Evolutionary conservation across 1,140 invertebrate genomes (phyloP).

Genomic region (Holotrichia oblita): DNA sequence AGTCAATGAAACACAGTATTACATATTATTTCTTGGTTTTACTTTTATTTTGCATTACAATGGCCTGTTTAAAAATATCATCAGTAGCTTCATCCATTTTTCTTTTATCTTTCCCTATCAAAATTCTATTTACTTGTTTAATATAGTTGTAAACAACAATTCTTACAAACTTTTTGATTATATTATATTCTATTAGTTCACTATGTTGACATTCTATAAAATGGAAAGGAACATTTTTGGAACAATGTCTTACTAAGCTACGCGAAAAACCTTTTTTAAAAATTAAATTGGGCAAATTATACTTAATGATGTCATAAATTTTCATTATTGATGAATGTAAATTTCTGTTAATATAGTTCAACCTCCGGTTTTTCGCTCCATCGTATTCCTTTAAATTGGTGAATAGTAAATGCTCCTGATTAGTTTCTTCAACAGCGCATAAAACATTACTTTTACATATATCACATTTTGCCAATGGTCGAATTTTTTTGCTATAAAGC

Average conservation of each 20-base stretch:
- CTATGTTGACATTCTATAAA: not conserved
- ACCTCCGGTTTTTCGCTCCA: not conserved
- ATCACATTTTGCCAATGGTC: not conserved
- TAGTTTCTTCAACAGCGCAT: not conserved
- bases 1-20: no score
- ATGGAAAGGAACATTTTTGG: not conserved
- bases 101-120: not conserved
- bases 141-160: not conserved
- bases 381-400: not conserved
- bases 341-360: not conserved
- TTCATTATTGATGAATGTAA: not conserved
- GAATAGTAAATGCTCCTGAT: not conserved
- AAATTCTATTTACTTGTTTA: not conserved
- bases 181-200: not conserved
- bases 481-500: slow-evolving; percentile 4
- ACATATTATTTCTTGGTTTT: no score
- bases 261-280: slow-evolving; percentile 6
- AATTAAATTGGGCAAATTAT: not conserved
- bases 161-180: not conserved
- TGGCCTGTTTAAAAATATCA: not conserved
- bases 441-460: not conserved
- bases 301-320: not conserved
- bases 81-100: not conserved
- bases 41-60: not conserved
- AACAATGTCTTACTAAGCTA: not conserved